A percentile compares a stretch with the other conserved stretches of the same genome.
phyloP scores from a whole-genome alignment of 2,797 vertebrate species.

The Cynodonichthys magdalenae region DNA sequence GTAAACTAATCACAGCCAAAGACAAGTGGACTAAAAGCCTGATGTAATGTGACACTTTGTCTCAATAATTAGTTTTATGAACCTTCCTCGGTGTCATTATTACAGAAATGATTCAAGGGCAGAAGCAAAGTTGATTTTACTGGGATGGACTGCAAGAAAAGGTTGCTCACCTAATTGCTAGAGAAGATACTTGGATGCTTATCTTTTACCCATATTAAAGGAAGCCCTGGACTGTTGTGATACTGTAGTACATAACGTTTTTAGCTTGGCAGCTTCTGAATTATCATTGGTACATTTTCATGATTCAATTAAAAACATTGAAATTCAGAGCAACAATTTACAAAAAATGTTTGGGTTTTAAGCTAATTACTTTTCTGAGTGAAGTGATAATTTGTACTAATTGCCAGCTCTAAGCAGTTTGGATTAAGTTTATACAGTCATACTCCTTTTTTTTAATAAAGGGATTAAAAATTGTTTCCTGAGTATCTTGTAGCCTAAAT shows the following conservation, averaged over 20 bases:
- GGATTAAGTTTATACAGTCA: constrained; percentile 11
- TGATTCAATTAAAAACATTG: constrained; percentile 63
- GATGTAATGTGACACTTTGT: constrained; percentile 67
- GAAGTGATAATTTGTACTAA: constrained; percentile 52
- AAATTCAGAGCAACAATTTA: constrained; percentile 65
- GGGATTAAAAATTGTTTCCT: constrained; percentile 3
- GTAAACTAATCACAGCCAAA: constrained; percentile 57
- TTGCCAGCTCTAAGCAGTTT: constrained; percentile 37
- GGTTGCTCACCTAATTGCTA: constrained; percentile 45
- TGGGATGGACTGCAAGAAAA: constrained; percentile 50
- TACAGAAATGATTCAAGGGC: constrained; percentile 58
- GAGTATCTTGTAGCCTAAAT: not conserved
- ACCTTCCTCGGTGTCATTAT: constrained; percentile 60
- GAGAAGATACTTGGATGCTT: constrained; percentile 31
- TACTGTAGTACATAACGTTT: constrained; percentile 46
- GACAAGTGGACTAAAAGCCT: constrained; percentile 58
- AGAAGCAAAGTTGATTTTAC: constrained; percentile 46
- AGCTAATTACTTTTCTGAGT: constrained; percentile 54
- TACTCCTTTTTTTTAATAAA: constrained; percentile 10
- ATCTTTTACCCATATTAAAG: constrained; percentile 18
- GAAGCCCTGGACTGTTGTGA: constrained; percentile 45
- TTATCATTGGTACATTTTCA: constrained; percentile 42
- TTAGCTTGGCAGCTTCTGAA: constrained; percentile 30
- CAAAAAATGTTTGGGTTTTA: constrained; percentile 30
- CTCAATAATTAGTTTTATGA: constrained; percentile 72